Evolutionary conservation across 2,888 invertebrate species (phyloP).

Genomic region (Cheilosia urbana): DNA sequence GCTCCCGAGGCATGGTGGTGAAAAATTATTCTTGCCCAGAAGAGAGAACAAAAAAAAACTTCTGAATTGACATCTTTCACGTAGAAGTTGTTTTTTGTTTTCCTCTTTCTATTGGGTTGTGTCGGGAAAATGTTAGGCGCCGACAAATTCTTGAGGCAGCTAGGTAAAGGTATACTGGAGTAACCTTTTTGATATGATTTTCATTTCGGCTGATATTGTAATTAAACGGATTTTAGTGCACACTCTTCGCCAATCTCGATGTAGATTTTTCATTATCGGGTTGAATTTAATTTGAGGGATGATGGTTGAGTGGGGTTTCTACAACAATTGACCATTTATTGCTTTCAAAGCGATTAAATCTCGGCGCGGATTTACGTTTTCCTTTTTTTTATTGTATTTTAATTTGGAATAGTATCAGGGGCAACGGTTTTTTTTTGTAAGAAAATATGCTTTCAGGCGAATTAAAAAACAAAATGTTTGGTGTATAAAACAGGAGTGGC

Average conservation of each 20-base stretch:
- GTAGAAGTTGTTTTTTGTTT: slow-evolving; percentile 23
- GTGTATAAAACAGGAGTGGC: no score
- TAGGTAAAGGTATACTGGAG: not conserved
- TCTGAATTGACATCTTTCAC: slow-evolving; percentile 52
- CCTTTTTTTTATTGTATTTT: slow-evolving; percentile 1
- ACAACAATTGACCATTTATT: slow-evolving; percentile 51
- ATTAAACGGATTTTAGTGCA: slow-evolving; percentile 44
- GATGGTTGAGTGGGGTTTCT: not conserved
- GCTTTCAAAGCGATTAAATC: slow-evolving; percentile 52
- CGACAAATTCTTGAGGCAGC: not conserved
- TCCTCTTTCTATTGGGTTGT: slow-evolving; percentile 2
- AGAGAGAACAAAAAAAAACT: slow-evolving; percentile 29
- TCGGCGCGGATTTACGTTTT: slow-evolving; percentile 20
- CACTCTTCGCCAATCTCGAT: not conserved
- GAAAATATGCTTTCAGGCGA: slow-evolving; percentile 34
- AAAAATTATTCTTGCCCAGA: slow-evolving; percentile 38
- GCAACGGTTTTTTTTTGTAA: not conserved
- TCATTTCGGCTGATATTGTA: slow-evolving; percentile 42
- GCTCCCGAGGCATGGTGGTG: not conserved
- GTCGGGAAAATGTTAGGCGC: slow-evolving; percentile 39
- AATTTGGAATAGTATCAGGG: slow-evolving; percentile 23
- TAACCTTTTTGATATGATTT: slow-evolving; percentile 37
- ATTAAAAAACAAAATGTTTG: not conserved
- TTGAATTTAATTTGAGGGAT: slow-evolving; percentile 16
- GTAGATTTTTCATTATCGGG: slow-evolving; percentile 49